Evolutionary conservation across 2,888 invertebrate genomes (phyloP), one percentile per base, ranked within the genome.

Genomic region (Muschampia plurimacula): DNA sequence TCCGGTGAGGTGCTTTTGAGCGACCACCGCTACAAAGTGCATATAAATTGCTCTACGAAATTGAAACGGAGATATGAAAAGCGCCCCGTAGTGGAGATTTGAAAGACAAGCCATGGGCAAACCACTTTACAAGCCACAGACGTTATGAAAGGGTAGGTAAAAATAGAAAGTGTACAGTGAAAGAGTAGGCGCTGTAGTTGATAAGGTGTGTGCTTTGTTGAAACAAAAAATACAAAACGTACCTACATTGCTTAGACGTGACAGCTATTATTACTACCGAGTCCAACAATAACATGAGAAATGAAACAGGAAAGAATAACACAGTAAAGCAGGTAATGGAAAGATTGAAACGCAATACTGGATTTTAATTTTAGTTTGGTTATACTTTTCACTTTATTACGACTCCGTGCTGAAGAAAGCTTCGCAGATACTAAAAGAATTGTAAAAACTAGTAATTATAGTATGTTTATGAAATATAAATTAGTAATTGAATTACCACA

Each of bases 41-140:
- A 93, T 94, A 92, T 93, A 94, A 94, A 93, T 93, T 93, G 93
- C 92, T 80, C 83, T 83, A 85, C 82, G 82, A 88, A 91, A 91
- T 92, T 91, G 90, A 90, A 91, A 86, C 89, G 83, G 86, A 86
- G 91, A 89, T 89, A 88, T 92, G 89, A 92, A 92, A 92, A 81
- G 83, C 81, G 78, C 80, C 79, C 77, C 75, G 87, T 84, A 86
- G 83, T 83, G 81, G 84, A 86, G 85, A 88, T 89, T 87, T 89
- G 84, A 92, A 91, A 91, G 86, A 89, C 85, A 87, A 84, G 87
- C 84, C 81, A 83, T 82, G 85, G 84, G 83, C 84, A 82, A 81
- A 81, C 81, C 82, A 84, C 84, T 90, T 89, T 83, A 82, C 84
- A 83, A 83, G 83, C 83, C 76, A 81, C 84, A 81, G 82, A 83